A percentile compares a stretch with the other conserved stretches of the same genome.
Evolutionary conservation across 2,113 vertebrate genomes (phyloP).

Genomic region (Chamaea fasciata): DNA sequence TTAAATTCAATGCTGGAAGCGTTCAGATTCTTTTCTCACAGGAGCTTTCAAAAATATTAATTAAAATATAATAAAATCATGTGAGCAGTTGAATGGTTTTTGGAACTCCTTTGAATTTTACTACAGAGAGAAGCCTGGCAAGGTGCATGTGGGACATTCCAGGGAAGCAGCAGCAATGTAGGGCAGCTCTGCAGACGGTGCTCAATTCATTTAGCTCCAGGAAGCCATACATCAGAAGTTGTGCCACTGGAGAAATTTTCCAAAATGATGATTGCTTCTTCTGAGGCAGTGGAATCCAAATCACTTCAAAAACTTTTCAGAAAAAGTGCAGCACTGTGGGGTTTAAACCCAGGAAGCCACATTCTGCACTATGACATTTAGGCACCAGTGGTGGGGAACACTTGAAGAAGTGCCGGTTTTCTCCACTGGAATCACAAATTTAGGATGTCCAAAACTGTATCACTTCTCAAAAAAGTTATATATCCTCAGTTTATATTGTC

Average conservation of each 20-base stretch:
- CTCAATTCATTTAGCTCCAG: slow-evolving; percentile 2
- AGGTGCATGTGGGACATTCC: not conserved
- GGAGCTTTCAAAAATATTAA: slow-evolving; percentile 41
- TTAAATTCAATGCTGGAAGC: not conserved
- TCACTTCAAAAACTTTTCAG: not conserved
- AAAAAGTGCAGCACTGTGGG: not conserved
- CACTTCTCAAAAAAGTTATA: not conserved
- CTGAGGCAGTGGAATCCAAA: not conserved
- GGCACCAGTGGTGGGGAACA: not conserved
- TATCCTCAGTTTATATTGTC: fast-evolving
- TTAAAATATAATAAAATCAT: slow-evolving; percentile 48
- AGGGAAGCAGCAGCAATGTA: not conserved
- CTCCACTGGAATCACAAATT: not conserved
- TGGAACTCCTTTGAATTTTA: not conserved
- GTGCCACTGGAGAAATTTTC: not conserved
- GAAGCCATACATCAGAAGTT: not conserved
- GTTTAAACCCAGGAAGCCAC: not conserved
- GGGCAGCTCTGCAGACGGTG: not conserved
- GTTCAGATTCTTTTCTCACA: not conserved
- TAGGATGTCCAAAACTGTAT: not conserved
- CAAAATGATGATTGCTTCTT: not conserved
- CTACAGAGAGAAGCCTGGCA: not conserved
- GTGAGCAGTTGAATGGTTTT: not conserved
- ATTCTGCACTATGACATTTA: not conserved
- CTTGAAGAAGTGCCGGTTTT: not conserved